Evolutionary conservation across 2,113 vertebrate species (phyloP), one percentile per base, ranked within the genome.

Genomic region (Scomber japonicus): DNA sequence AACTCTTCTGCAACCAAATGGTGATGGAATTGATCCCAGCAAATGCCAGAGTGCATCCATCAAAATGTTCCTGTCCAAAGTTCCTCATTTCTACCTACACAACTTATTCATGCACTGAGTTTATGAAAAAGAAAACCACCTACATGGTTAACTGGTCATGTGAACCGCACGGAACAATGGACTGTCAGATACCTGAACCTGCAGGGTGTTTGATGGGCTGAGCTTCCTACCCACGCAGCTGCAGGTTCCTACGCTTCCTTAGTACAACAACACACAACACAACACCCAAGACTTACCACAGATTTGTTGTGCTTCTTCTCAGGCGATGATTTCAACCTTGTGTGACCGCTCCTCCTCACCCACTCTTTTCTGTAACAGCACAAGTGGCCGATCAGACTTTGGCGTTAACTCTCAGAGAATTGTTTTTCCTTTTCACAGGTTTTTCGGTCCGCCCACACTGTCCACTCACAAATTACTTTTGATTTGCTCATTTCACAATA

Each of bases 401-500:
- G 19, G 40, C 46, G 10, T 24, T 24, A 10, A 75, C 16, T 24
- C 16, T 57, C 69, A 1, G 12, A 61, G 49, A 78, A 53, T 11
- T 44, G 30, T 60, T 76, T 74, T 40, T 40, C 48, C 55, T 16
- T 45, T 64, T 49, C 69, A 64, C 62, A 24, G 46, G 21, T 77
- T 63, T 77, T 63, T 74, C 12, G 19, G 44, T 54, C 30, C 12
- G 0, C 51, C 80, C 56, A 63, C 62, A 6, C 17, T 14, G 24
- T 49, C 67, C 75, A 49, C 74, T 57, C 50, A n/a, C 65, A 57
- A 68, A 63, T 72, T 50, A 80, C 72, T 71, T 80, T 48, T 63
- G 75, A 80, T 82, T 67, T 68, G 63, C 50, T 84, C 45, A 69
- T 78, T 81, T 75, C 79, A 67, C 64, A 67, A 19, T 48, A 55